Evolutionary conservation across 1,140 invertebrate genomes (phyloP), one percentile per base, ranked within the genome.

Genomic region (Heliothis virescens): DNA sequence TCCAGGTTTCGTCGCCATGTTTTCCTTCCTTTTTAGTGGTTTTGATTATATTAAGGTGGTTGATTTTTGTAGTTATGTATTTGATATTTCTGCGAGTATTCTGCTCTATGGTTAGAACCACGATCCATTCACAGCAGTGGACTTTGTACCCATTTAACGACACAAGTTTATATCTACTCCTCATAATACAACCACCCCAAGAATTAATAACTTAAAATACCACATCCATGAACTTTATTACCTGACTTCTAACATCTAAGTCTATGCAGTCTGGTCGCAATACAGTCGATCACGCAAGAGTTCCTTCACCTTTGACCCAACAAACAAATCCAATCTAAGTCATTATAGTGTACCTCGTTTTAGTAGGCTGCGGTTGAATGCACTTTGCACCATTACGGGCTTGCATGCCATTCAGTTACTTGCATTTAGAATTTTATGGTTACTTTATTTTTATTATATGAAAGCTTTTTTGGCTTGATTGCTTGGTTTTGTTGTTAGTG

Each of bases 251-350:
- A 2, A 59, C 48, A 79, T 85, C 80, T 52, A 15, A 34, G 84
- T 53, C 79, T 52, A 12, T 85, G 84, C 84, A 85, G 84, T 81
- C 53, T 80, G 67, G 59, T 47, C 74, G 60, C 73, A 53, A 72
- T 77, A 65, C 47, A 72, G 65, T 79, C 79, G 82, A 89, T 89
- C 90, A 90, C 86, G 90, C 90, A 78, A 78, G 62, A 59, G 75
- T 78, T 78, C 75, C 18, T 69, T 78, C 75, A 78, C 75, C 75
- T 78, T 69, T 78, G 75, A 69, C 75, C 75, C 52, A 29, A 78
- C 75, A 78, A 78, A 78, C 63, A 78, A 78, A 69, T 63, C 63
- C 63, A 78, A 67, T 78, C 63, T 47, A 69, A 78, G 75, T 55
- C 63, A 48, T 78, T 78, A 78, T 59, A 78, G 21, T 48, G 29